Conservation (phyloP, 1,140 invertebrate species). For the Colletes gigas region DNA sequence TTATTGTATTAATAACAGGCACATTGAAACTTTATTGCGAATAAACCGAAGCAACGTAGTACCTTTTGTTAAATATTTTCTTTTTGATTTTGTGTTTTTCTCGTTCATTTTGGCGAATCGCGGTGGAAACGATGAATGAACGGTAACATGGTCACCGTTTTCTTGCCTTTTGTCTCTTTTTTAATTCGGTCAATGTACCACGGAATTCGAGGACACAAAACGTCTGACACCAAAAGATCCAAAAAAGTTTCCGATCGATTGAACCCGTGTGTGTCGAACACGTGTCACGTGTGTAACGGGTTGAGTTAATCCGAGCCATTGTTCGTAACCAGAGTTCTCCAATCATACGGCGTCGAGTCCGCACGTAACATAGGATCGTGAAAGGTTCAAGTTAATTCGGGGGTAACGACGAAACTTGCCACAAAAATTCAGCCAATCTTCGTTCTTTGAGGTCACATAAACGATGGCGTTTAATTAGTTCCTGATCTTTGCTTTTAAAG, state of each 20-base stretch:
- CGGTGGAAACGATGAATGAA: neutral
- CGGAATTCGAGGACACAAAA: constrained; percentile 48
- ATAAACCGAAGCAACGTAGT: too few relatives aligned
- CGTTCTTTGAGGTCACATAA: neutral
- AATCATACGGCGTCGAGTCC: constrained; percentile 55
- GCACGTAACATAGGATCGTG: constrained; percentile 18
- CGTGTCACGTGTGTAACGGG: constrained; percentile 64
- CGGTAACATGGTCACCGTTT: neutral
- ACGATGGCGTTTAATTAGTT: neutral
- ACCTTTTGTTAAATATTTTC: too few relatives aligned
- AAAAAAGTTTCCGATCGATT: constrained; percentile 61
- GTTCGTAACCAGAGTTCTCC: constrained; percentile 66
- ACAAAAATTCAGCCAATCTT: constrained; percentile 22
- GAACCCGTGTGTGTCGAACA: constrained; percentile 49
- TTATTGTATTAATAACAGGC: constrained; percentile 17
- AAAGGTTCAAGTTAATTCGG: constrained; percentile 25
- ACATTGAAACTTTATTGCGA: too few relatives aligned
- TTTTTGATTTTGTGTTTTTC: too few relatives aligned
- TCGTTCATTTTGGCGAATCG: too few relatives aligned
- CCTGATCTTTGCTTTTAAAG: too few relatives aligned
- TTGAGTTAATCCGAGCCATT: constrained; percentile 63
- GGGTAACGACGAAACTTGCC: constrained; percentile 7
- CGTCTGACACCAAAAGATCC: constrained; percentile 58
- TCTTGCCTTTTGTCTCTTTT: constrained; percentile 5
- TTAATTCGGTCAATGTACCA: constrained; percentile 36